Conservation (phyloP, 2,888 invertebrate species). For the Drosophila barbarae region DNA sequence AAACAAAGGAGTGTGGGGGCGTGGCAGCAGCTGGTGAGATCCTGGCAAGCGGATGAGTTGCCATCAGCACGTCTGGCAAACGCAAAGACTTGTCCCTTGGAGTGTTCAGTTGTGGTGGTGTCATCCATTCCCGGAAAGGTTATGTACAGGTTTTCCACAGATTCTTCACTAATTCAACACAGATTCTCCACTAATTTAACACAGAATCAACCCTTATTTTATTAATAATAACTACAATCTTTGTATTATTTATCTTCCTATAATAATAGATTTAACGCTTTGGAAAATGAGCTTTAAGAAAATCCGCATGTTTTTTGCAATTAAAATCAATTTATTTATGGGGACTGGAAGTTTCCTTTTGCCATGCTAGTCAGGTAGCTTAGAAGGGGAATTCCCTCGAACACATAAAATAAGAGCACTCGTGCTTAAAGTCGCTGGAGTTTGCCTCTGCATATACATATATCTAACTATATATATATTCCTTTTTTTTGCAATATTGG, state of each 20-base stretch:
- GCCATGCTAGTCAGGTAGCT: constrained; percentile 13
- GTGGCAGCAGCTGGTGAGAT: constrained; percentile 32
- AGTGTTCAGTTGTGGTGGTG: constrained; percentile 37
- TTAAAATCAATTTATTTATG: constrained; percentile 62
- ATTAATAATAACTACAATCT: background rate
- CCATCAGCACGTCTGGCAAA: constrained; percentile 35
- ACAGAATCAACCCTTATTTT: too few relatives aligned
- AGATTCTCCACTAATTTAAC: too few relatives aligned
- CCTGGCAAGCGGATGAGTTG: constrained; percentile 32
- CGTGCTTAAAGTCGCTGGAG: constrained; percentile 58
- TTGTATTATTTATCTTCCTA: background rate
- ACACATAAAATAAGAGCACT: constrained; percentile 51
- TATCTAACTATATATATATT: too few relatives aligned
- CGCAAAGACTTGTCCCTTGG: constrained; percentile 31
- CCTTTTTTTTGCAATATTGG: constrained; percentile 27
- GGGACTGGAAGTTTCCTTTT: constrained; percentile 36
- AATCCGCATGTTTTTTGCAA: constrained; percentile 8
- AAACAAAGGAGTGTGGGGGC: constrained; percentile 26
- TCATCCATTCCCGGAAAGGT: constrained; percentile 35
- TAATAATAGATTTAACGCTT: background rate
- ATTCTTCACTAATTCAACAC: too few relatives aligned
- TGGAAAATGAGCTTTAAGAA: background rate
- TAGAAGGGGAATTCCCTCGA: constrained; percentile 2
- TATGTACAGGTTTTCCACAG: background rate
- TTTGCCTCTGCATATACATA: constrained; percentile 39